Base-by-base conservation (phyloP, 2,888 invertebrate species). In the Perizoma flavofasciatum region DNA sequence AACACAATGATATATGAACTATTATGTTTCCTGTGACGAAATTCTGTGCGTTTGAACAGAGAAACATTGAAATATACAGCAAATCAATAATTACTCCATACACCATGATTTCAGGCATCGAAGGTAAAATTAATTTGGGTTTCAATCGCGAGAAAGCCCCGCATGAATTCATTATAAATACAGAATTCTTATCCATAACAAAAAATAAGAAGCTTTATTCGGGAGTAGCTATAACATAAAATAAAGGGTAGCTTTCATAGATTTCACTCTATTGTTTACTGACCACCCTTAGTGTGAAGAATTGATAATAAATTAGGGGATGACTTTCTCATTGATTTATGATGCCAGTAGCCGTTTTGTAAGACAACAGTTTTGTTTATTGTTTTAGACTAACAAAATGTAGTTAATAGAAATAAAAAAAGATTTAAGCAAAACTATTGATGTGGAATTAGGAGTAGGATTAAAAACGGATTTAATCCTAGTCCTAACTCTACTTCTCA, bases 1-100 rank as follows among this genome's bases (percentile, higher is more conserved):
- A 87, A 88, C 83, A 87, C 85, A 88, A 86, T 86, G 84, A 87
- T 86, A 87, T 77, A 75, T 81, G 85, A 82, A 86, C 83, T 86
- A 81, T 69, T 67, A 72, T 87, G 79, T 88, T 86, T 88, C 86
- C 85, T 86, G 84, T 73, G 80, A 81, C 76, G 74, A 81, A 81
- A 82, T 75, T 80, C 77, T 78, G 76, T 74, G 75, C 49, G 76
- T 78, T 81, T 76, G 63, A 72, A 70, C 69, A 75, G 65, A 63
- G 46, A 63, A 71, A 66, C 7, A 37, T 37, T 37, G 37, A 37
- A 37, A 37, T 22, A 22, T 2, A 22, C 3, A 22, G 22, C 22
- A 22, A 22, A 22, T 22, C 22, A 22, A 3, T 1, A 22, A 22
- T 22, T 22, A 22, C 3, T 22, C 22, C 22, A 22, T 22, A 22